Base-by-base conservation (phyloP, 2,113 vertebrate species). In the Mus pahari region DNA sequence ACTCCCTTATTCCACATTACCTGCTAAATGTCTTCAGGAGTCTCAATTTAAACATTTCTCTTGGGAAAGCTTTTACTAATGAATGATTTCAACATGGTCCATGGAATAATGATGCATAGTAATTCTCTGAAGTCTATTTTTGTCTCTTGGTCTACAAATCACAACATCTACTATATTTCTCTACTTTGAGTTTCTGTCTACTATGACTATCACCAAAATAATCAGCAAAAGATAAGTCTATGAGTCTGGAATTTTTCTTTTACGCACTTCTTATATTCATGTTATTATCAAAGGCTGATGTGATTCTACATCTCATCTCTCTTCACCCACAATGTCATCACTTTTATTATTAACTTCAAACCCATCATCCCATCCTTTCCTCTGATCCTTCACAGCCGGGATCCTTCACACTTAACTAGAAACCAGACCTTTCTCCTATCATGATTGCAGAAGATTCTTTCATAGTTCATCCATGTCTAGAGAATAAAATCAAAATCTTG, bases 301-400 rank as follows among this genome's bases (percentile, higher is more conserved):
- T 68, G 42, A 39, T 78, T 68, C 31, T 42, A 36, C 22, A n/a
- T 79, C 13, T 28, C 24, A 33, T 5, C 11, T 36, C 12, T 77
- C 8, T 7, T 28, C 0, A 64, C 0, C 1, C 36, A 62, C 1
- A 22, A 1, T 58, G 8, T 12, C 16, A 45, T 73, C 42, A 60
- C 42, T 84, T 58, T 77, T n/a, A 11, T 83, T 39, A 58, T 11
- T 60, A 58, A 90, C 16, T 58, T 71, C 48, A 79, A 74, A 50
- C 9, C 58, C 5, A 33, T 64, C 70, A 55, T 68, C 39, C 45
- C 36, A n/a, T 31, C 73, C 6, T 14, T 62, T 5, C 39, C 28
- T 64, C 53, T 88, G 2, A 92, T 7, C 60, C 5, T 14, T 1
- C 39, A 16, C 1, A 90, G 66, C 7, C 71, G 77, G 42, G 83